These are phyloP conservation scores for Ichneumoninae sp. DNA, from an alignment of 2,888 invertebrate genomes.

Conservation along the genomic window DNA sequence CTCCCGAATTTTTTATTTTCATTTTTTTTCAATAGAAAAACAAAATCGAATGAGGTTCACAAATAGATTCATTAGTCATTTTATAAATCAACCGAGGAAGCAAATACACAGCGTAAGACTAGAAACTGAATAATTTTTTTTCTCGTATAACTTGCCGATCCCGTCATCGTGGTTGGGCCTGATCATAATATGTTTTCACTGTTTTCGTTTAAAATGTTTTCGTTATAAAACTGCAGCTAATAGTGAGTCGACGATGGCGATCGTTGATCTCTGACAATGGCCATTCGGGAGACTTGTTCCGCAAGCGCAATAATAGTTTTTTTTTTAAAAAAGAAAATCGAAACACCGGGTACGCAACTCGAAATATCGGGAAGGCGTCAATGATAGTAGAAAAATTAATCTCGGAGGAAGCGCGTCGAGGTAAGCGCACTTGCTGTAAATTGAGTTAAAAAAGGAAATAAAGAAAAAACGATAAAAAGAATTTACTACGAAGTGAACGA, in stretches of 20 bases:
- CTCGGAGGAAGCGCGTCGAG: conserved; percentile 9
- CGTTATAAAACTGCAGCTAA: conserved; percentile 32
- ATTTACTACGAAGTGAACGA: background rate
- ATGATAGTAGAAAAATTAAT: conserved; percentile 44
- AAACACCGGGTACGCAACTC: background rate
- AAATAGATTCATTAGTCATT: conserved; percentile 26
- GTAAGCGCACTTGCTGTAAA: background rate
- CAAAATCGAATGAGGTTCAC: background rate
- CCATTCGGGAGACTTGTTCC: background rate
- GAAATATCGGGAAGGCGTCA: conserved; percentile 30
- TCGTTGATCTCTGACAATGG: background rate
- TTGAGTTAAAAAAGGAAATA: background rate
- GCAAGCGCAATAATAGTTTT: background rate
- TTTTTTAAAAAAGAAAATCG: background rate
- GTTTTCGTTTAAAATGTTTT: conserved; percentile 13
- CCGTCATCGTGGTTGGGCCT: background rate
- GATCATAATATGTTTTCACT: background rate
- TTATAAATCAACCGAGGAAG: conserved; percentile 42
- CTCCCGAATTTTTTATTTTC: conserved; percentile 30
- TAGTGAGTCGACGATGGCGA: conserved; percentile 9
- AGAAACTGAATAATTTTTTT: conserved; percentile 32
- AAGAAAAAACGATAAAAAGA: conserved; percentile 11
- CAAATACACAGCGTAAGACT: conserved; percentile 52
- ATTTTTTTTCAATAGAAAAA: conserved; percentile 29
- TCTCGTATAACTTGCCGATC: background rate